phyloP scores from a whole-genome alignment of 2,797 vertebrate genomes.

The Prionace glauca region DNA sequence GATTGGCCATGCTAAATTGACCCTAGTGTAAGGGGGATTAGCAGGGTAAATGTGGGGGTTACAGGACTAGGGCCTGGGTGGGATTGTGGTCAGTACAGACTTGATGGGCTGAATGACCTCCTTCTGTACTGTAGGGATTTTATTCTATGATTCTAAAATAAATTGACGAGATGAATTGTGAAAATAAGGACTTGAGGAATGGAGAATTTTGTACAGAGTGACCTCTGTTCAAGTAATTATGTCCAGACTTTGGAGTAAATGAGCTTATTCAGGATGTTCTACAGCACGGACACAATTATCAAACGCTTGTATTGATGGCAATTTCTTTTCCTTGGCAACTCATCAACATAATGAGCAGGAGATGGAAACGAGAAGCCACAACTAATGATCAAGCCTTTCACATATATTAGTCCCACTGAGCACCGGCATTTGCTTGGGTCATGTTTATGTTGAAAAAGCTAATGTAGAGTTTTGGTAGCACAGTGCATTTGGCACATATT shows the following conservation, averaged over 20 bases:
- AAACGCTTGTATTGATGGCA: conserved; percentile 4
- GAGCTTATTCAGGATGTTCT: conserved; percentile 8
- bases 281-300: neutral
- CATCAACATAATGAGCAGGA: neutral
- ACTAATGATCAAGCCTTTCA: conserved; percentile 22
- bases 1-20: no score
- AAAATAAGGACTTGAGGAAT: neutral
- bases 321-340: neutral
- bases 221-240: neutral
- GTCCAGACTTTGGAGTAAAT: neutral
- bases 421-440: neutral
- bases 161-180: neutral
- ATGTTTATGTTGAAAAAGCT: neutral
- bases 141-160: neutral
- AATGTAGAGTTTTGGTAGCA: neutral
- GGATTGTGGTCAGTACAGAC: no score
- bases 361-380: neutral
- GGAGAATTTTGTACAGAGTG: neutral
- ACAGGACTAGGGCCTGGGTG: no score
- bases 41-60: no score
- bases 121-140: no score
- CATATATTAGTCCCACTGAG: neutral
- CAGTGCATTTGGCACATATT: neutral
- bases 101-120: no score
- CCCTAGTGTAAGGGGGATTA: no score